Base-by-base conservation (phyloP, 2,888 invertebrate genomes). In the Clepsis dumicolana region DNA sequence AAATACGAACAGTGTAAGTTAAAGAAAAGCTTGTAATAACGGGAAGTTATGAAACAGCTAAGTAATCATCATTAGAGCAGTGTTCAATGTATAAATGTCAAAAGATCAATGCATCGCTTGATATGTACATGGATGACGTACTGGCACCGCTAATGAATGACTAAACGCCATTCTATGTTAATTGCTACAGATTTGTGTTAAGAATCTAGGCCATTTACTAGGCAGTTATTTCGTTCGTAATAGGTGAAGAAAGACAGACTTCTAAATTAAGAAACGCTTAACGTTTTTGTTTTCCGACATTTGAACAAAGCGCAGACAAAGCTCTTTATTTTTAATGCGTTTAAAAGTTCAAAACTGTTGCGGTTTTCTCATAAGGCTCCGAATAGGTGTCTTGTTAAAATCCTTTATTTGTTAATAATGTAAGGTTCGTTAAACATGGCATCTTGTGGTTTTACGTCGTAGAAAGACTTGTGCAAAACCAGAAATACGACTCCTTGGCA, bases 401-500 rank as follows among this genome's bases (percentile, higher is more conserved):
- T 32, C 59, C 41, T 54, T 59, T 38, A 62, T 60, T 27, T 27
- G 21, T 48, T 60, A 60, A 54, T 60, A 65, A 44, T 61, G 60
- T 44, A 53, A 52, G 29, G 41, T 67, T 35, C 62, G 62, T 57
- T 67, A 63, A 61, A 64, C 64, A 61, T 69, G 63, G 57, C 69
- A 71, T 64, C 66, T 71, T 66, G 71, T 32, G 71, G 70, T 71
- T n/a, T n/a, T 57, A 52, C 65, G 67, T 52, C 62, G 69, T 50
- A 68, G 65, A 56, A 44, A 18, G 48, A 59, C 65, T 73, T 72
- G 66, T 67, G 71, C 72, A 70, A 75, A 75, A 72, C 74, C 69
- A 67, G 75, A 73, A 73, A 75, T 72, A 72, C 71, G 70, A 73
- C 70, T 74, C 69, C 56, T 64, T 38, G 56, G 67, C 64, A 62